phyloP scores from a whole-genome alignment of 2,888 invertebrate genomes.

The Aethes cnicana region DNA sequence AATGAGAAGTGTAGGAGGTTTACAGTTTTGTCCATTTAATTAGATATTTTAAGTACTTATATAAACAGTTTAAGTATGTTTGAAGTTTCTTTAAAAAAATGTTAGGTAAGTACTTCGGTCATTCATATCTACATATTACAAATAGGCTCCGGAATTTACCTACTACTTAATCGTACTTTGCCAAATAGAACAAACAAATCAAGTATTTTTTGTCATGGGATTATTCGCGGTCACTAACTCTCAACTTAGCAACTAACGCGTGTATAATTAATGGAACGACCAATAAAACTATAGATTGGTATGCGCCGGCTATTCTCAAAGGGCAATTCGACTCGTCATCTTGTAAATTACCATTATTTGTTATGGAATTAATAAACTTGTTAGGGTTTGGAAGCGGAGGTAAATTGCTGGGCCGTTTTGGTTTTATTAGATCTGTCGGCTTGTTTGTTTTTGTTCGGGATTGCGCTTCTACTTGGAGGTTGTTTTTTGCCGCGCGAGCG shows the following conservation, averaged over 20 bases:
- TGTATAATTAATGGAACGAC: slow-evolving; percentile 64
- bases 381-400: slow-evolving; percentile 77
- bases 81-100: too few relatives aligned
- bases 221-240: slow-evolving; percentile 10
- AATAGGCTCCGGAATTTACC: too few relatives aligned
- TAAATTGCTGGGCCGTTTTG: slow-evolving; percentile 72
- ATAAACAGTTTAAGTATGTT: too few relatives aligned
- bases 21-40: too few relatives aligned
- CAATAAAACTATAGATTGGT: slow-evolving; percentile 71
- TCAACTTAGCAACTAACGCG: slow-evolving; percentile 43
- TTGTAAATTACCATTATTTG: slow-evolving; percentile 79
- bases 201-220: too few relatives aligned
- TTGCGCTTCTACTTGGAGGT: slow-evolving; percentile 50
- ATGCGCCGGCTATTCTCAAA: slow-evolving; percentile 74
- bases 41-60: too few relatives aligned
- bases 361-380: slow-evolving; percentile 82
- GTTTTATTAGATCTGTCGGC: slow-evolving; percentile 78
- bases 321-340: slow-evolving; percentile 72
- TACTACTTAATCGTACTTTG: too few relatives aligned
- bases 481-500: slow-evolving; percentile 64
- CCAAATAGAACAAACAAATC: not conserved
- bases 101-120: too few relatives aligned
- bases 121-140: too few relatives aligned
- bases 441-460: slow-evolving; percentile 76
- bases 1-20: too few relatives aligned